Evolutionary conservation across 2,113 vertebrate species (phyloP), one percentile per base, ranked within the genome.

Genomic region (Hippocampus guttulatus): DNA sequence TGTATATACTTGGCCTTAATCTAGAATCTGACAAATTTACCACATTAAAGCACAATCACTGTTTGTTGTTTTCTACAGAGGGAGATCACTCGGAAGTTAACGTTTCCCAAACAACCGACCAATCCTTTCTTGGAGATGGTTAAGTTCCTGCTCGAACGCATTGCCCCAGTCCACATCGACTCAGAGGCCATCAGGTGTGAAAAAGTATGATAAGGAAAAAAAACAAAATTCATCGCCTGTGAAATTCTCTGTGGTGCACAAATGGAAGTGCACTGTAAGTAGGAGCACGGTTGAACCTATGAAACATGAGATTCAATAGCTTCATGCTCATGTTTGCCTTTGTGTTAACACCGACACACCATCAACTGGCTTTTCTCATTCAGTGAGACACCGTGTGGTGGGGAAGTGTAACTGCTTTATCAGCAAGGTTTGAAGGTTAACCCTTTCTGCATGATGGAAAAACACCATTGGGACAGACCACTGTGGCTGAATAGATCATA

Each of bases 91-190:
- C 93, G 96, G 69, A 99, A 99, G 90, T 91, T 99, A 88, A 96
- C 97, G 15, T 98, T 98, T 88, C 97, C 97, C 47, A 98, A 99
- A 83, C 97, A 99, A 75, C 97, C 97, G 79, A 98, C 96, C 81
- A 99, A 99, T 87, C 97, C 97, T 33, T 99, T 99, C 87, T 89
- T 99, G 88, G 96, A 99, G 92, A 99, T 99, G 97, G 97, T 99
- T 3, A 99, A 99, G 86, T 99, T 99, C 90, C 92, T 99, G 73
- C 87, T 98, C 90, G 97, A 99, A 94, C 96, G 97, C 89, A 98
- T 99, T 81, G 97, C 97, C 69, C 97, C 97, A 40, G 97, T 99
- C 75, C 97, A 99, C 90, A 99, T 98, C 69, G 97, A 99, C 89
- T 98, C 97, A 45, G 97, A 99, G 91, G 97, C 97, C 77, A 98